Evolutionary conservation across 2,797 vertebrate genomes (phyloP), one percentile per base, ranked within the genome.

Genomic region (Florisuga fusca): DNA sequence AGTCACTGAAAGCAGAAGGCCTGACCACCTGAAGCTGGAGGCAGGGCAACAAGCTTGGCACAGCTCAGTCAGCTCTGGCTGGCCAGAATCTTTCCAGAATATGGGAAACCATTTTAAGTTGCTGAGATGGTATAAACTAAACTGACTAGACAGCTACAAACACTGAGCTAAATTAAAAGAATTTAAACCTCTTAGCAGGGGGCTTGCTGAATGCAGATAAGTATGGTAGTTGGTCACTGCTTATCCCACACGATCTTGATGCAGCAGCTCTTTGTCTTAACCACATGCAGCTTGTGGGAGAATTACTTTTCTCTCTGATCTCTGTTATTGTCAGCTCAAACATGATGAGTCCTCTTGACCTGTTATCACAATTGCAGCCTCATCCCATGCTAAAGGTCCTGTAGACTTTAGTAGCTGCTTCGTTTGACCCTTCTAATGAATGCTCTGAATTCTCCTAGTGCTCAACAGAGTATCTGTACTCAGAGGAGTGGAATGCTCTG

Each of bases 261-360:
- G 18, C n/a, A 67, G 80, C 84, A 89, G 69, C 51, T 81, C 62
- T 93, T 94, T 92, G 48, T 81, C 80, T 88, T 81, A 90, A 91
- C 73, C 15, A 43, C 54, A 36, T 27, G 41, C 45, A 78, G 51
- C 75, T 43, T 86, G 51, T 63, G 66, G 55, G 33, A 86, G 48
- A 92, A 86, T 46, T 74, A 26, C 73, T 92, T 89, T 85, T 79
- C 69, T 61, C 64, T 78, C 81, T 90, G 61, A 36, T 55, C n/a
- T 43, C 38, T 38, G 61, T 67, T 94, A 72, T 22, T 17, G 22
- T 58, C 74, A 59, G 5, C 34, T 90, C 66, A 59, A 89, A 83
- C 1, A 4, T 66, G 29, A 53, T 4, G 82, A 75, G 80, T 89
- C 57, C 51, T 87, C 57, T 61, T 64, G 58, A 83, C n/a, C 50